Base-by-base conservation (phyloP, 1,140 invertebrate genomes). In the Epicauta chinensis region DNA sequence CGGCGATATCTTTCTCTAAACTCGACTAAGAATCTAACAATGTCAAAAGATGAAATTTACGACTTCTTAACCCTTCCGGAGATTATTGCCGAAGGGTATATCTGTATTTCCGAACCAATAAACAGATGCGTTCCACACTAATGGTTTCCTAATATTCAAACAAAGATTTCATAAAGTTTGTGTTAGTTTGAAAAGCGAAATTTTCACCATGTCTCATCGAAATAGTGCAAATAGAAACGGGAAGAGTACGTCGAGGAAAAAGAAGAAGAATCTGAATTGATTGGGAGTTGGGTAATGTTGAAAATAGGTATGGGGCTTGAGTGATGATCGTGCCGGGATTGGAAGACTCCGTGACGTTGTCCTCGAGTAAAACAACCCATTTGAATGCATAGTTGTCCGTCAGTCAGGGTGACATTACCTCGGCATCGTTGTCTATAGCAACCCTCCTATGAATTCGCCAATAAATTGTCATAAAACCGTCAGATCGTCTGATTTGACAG, bases 401-500 rank as follows among this genome's bases (percentile, higher is more conserved):
- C 78, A 80, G 73, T 79, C 77, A 78, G 69, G 73, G 70, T 72
- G 75, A 75, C 76, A 78, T 78, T 77, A 75, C 69, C 62, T 68
- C 65, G 58, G 61, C 59, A 61, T 62, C 60, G 63, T 54, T 50
- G 75, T 23, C 23, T 23, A 23, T 23, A 23, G 7, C 74, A 76
- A 77, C 76, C 64, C 66, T 68, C 65, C 67, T 64, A 68, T 61
- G 63, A 66, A 65, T 63, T 75, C 75, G 70, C 75, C 73, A 74
- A 77, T 80, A 80, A 80, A 80, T 80, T 77, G 78, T 80, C 78
- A 80, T 80, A 79, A 80, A 80, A 79, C 76, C 78, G 78, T 79
- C 78, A 77, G 71, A 76, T 76, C 76, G 74, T 74, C 76, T 77
- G 78, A 79, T 79, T 77, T 80, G 77, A 80, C 77, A 77, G 76